Evolutionary conservation across 2,797 vertebrate genomes (phyloP).

Genomic region (Gila robusta): DNA sequence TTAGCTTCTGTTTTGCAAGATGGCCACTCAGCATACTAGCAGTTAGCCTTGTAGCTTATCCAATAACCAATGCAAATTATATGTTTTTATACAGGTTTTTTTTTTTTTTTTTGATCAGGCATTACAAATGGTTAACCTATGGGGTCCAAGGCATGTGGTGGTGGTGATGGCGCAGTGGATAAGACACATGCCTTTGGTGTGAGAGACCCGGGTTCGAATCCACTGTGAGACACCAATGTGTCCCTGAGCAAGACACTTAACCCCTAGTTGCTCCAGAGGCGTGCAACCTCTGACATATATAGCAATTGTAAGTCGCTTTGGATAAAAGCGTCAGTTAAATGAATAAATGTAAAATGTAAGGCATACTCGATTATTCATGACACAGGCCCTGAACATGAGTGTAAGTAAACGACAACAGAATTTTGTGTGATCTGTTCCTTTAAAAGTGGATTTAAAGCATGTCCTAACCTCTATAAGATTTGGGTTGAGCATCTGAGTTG

Average conservation of each 20-base stretch:
- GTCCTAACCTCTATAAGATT: not conserved
- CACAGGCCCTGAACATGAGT: not conserved
- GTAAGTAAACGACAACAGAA: not conserved
- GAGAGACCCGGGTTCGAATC: no score
- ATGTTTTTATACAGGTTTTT: not conserved
- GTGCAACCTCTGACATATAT: no score
- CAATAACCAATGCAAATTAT: not conserved
- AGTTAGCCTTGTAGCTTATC: not conserved
- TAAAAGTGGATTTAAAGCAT: conserved; percentile 22
- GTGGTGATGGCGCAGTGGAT: no score
- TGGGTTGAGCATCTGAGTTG: conserved; percentile 5
- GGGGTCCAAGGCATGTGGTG: not conserved
- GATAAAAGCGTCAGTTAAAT: no score
- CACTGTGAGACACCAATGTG: no score
- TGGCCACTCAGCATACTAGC: not conserved
- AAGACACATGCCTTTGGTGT: no score
- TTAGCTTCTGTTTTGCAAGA: not conserved
- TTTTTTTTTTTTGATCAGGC: not conserved
- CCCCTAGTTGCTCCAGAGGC: no score
- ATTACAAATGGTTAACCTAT: not conserved
- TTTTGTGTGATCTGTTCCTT: conserved; percentile 1
- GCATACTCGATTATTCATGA: not conserved
- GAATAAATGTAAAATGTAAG: no score
- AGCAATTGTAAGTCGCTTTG: no score
- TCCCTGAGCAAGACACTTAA: no score